phyloP scores from a whole-genome alignment of 2,113 vertebrate species.

The Polypterus senegalus region DNA sequence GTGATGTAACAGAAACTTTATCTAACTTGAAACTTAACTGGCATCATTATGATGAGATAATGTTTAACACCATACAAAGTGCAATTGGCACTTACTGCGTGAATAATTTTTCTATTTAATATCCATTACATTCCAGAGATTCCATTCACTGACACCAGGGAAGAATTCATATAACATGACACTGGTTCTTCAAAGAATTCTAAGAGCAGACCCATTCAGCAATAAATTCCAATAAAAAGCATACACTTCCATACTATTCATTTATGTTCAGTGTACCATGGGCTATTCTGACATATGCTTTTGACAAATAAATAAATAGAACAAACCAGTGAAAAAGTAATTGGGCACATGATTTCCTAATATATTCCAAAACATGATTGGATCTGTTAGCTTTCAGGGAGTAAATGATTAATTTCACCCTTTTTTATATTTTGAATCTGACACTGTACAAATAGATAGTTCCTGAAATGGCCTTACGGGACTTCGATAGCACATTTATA shows the following conservation, averaged over 20 bases:
- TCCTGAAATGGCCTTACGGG: constrained; percentile 30
- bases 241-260: background rate
- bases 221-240: background rate
- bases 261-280: background rate
- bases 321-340: constrained; percentile 14
- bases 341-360: constrained; percentile 11
- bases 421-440: constrained; percentile 35
- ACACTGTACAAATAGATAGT: constrained; percentile 38
- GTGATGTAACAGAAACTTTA: background rate
- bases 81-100: background rate
- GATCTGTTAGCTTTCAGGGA: constrained; percentile 22
- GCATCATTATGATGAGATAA: background rate
- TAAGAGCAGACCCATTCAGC: background rate
- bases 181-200: no score
- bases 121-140: no score
- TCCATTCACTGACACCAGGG: no score
- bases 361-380: constrained; percentile 17
- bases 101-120: background rate
- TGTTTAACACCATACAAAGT: background rate
- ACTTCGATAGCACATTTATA: constrained; percentile 31
- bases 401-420: constrained; percentile 35
- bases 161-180: no score
- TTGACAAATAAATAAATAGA: background rate
- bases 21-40: background rate
- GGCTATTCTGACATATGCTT: background rate